Conservation (phyloP, 2,113 vertebrate species). For the Hippolais icterina region DNA sequence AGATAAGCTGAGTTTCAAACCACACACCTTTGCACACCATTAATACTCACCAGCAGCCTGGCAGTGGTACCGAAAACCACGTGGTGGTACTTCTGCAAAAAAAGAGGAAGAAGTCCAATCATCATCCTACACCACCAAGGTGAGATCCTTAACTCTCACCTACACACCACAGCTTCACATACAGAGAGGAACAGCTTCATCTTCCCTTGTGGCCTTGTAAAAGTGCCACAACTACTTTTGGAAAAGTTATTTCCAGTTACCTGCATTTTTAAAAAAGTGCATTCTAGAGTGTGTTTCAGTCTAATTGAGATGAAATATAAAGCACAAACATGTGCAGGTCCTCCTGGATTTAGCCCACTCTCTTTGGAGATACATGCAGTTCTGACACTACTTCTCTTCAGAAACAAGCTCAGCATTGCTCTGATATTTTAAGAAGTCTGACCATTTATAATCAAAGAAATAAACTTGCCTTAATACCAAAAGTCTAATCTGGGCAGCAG, state of each 20-base stretch:
- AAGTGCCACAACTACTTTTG: not conserved
- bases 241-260: not conserved
- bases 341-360: not conserved
- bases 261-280: not conserved
- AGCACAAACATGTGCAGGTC: not conserved
- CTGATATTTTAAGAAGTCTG: not conserved
- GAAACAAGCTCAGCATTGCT: not conserved
- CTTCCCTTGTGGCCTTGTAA: not conserved
- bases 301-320: not conserved
- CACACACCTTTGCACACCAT: not conserved
- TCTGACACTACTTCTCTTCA: not conserved
- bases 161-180: not conserved
- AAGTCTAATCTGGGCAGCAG: not conserved
- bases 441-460: not conserved
- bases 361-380: not conserved
- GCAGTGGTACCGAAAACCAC: conserved; percentile 82
- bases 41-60: conserved; percentile 76
- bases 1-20: not conserved
- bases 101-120: not conserved
- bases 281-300: not conserved
- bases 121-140: not conserved
- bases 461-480: not conserved
- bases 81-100: conserved; percentile 73
- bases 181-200: not conserved
- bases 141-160: not conserved